Evolutionary conservation across 2,888 invertebrate genomes (phyloP), one percentile per base, ranked within the genome.

Genomic region (Mayetiola destructor): DNA sequence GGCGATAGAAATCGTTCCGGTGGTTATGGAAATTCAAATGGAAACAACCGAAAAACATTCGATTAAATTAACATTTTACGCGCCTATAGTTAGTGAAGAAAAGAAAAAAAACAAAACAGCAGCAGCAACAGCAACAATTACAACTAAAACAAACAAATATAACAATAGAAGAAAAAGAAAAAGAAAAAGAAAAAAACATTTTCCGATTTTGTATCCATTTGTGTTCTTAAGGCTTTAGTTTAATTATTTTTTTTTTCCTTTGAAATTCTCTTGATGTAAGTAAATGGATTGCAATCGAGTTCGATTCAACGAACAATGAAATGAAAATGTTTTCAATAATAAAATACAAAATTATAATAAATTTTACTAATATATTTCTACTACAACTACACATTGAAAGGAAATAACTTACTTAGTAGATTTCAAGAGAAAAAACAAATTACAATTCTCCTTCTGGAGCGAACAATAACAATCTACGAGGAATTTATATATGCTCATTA

Each of bases 41-140:
- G 55, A 23, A 48, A 27, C 48, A 48, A 27, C 48, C 16, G 48
- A 27, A 48, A 48, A 48, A 48, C 48, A 48, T 48, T 48, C 16
- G 48, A 48, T 3, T 48, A 48, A 48, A n/a, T 42, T 39, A 18
- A 4, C 39, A n/a, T n/a, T n/a, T n/a, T n/a, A n/a, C n/a, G n/a
- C n/a, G n/a, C n/a, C n/a, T n/a, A n/a, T n/a, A n/a, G n/a, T n/a
- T n/a, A n/a, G n/a, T n/a, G n/a, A n/a, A n/a, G n/a, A n/a, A n/a
- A n/a, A n/a, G n/a, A n/a, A n/a, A n/a, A n/a, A n/a, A n/a, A n/a
- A n/a, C n/a, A n/a, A n/a, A n/a, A n/a, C n/a, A n/a, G n/a, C n/a
- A n/a, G n/a, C n/a, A n/a, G n/a, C n/a, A n/a, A n/a, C n/a, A n/a
- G n/a, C n/a, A n/a, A n/a, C n/a, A n/a, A n/a, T n/a, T n/a, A n/a